A percentile compares a stretch with the other conserved stretches of the same genome.
Conservation (phyloP, 1,140 invertebrate species). For the Carposina sasakii region DNA sequence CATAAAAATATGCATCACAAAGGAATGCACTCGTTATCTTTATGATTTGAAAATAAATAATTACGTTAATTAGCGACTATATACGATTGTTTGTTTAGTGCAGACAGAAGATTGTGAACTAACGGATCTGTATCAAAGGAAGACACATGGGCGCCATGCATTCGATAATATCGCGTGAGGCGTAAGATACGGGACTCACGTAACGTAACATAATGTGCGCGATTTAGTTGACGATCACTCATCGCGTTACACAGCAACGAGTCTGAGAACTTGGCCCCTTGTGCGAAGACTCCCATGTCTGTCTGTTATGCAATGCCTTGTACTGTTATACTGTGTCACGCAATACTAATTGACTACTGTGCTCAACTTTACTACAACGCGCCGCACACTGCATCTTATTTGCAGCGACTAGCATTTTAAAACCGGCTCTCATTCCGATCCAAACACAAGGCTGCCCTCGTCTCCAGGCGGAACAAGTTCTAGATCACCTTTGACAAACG, state of each 20-base stretch:
- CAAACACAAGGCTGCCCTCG: slow-evolving; percentile 32
- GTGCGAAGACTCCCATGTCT: slow-evolving; percentile 49
- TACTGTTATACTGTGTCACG: slow-evolving; percentile 54
- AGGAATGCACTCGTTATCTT: too few relatives aligned
- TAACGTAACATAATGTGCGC: slow-evolving; percentile 51
- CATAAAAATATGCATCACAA: too few relatives aligned
- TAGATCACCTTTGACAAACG: slow-evolving; percentile 26
- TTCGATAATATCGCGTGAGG: slow-evolving; percentile 45
- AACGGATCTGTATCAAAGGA: too few relatives aligned
- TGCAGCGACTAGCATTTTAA: slow-evolving; percentile 32
- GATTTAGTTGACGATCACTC: slow-evolving; percentile 43
- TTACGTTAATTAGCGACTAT: too few relatives aligned
- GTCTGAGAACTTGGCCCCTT: slow-evolving; percentile 48
- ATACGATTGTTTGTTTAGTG: too few relatives aligned
- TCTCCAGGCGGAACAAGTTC: slow-evolving; percentile 34
- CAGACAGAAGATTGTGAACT: too few relatives aligned
- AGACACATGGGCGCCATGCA: slow-evolving; percentile 31
- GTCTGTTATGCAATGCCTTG: slow-evolving; percentile 47
- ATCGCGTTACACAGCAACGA: slow-evolving; percentile 21
- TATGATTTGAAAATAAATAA: too few relatives aligned
- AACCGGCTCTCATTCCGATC: slow-evolving; percentile 51
- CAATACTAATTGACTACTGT: slow-evolving; percentile 45
- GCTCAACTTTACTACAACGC: slow-evolving; percentile 20
- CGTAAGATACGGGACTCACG: slow-evolving; percentile 34
- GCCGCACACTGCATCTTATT: slow-evolving; percentile 31